Percentiles rank a stretch among this genome's conserved stretches.
Conservation (phyloP, 2,797 vertebrate species). For the Kryptopterus vitreolus region DNA sequence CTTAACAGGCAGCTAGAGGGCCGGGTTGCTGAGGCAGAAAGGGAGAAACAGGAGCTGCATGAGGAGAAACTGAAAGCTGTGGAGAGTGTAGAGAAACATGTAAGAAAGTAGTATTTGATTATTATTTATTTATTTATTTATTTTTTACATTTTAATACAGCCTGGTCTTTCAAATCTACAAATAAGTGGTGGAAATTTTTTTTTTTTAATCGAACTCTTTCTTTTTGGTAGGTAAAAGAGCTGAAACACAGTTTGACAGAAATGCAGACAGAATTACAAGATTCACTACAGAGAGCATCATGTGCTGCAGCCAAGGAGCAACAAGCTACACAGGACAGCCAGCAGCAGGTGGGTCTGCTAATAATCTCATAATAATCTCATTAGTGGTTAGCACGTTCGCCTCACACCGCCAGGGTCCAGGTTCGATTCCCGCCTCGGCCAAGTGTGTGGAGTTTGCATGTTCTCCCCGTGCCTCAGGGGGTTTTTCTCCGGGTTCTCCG, state of each 20-base stretch:
- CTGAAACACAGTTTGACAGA: slow-evolving; percentile 82
- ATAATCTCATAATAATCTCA: too few relatives aligned
- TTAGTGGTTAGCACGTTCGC: too few relatives aligned
- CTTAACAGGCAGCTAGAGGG: slow-evolving; percentile 89
- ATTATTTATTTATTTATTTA: neutral
- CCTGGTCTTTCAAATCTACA: neutral
- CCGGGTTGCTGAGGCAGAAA: slow-evolving; percentile 87
- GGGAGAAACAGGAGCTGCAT: slow-evolving; percentile 84
- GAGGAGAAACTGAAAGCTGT: slow-evolving; percentile 85
- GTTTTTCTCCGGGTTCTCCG: too few relatives aligned
- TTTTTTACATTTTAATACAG: neutral
- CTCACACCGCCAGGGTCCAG: too few relatives aligned
- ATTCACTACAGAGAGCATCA: slow-evolving; percentile 86
- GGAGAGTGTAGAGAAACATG: slow-evolving; percentile 86
- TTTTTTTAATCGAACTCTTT: neutral
- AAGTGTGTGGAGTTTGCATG: too few relatives aligned
- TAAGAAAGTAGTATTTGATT: slow-evolving; percentile 58
- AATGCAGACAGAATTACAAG: slow-evolving; percentile 88
- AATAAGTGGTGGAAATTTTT: neutral
- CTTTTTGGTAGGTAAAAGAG: slow-evolving; percentile 77
- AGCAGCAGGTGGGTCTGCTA: slow-evolving; percentile 79
- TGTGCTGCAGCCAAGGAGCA: slow-evolving; percentile 85
- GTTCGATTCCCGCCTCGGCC: too few relatives aligned
- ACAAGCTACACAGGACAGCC: slow-evolving; percentile 87
- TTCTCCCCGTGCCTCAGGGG: too few relatives aligned